Base-by-base conservation (phyloP, 1,140 invertebrate species). In the Hylaeus anthracinus region DNA sequence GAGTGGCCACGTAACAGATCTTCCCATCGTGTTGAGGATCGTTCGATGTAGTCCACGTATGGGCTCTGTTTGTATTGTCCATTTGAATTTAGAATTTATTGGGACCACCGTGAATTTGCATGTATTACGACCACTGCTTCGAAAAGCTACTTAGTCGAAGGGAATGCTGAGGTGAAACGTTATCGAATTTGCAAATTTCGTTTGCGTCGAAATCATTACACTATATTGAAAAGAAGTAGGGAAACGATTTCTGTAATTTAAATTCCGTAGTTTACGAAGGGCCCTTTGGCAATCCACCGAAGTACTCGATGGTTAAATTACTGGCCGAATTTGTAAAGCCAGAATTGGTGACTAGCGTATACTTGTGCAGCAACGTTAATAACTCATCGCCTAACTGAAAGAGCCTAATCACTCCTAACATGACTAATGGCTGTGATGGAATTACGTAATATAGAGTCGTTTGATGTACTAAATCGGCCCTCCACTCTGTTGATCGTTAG, bases 391-490 rank as follows among this genome's bases (percentile, higher is more conserved):
- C 5, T 37, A 76, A 45, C 4, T 1, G 61, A 14, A 51, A 55
- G 51, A n/a, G 67, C 45, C 41, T 67, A 67, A 76, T 58, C 64
- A 12, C 63, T 67, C 67, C 66, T 63, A 67, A 56, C 41, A 1
- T 65, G 51, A 69, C 3, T 48, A 67, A 58, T 48, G 12, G 10
- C 12, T 15, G 26, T 66, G 39, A 76, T 48, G 14, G 8, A 6
- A 1, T 37, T 14, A n/a, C 5, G 12, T 3, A 14, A 10, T n/a
- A n/a, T 2, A 12, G 8, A 63, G 12, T 8, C 45, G 72, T 63
- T 41, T 51, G 26, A 63, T n/a, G 5, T 3, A n/a, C 37, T 15
- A 51, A 73, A 73, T 63, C 12, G 37, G 15, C n/a, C 37, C 43
- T 39, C 45, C 26, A 14, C 45, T 45, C 51, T n/a, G 12, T 37